A percentile compares a stretch with the other conserved stretches of the same genome.
Conservation (phyloP, 2,888 invertebrate genomes). For the Polyommatus iphigenia region DNA sequence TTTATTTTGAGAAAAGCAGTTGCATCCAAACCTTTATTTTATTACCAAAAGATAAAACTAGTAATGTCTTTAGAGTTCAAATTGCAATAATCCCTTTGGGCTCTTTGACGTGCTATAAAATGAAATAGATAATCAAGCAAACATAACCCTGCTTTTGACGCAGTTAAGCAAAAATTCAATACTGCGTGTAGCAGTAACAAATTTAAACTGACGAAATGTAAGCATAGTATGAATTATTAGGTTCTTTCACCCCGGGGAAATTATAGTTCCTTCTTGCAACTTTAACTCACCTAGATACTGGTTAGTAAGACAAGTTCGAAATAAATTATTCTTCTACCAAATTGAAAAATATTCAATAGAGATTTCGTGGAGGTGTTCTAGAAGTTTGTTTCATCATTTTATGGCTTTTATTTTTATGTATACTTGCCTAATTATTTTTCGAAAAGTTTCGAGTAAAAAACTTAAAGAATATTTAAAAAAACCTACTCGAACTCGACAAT, state of each 20-base stretch:
- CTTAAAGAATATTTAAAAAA: too few species aligned
- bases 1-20: too few species aligned
- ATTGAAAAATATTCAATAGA: slow-evolving; percentile 51
- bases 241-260: slow-evolving; percentile 69
- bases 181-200: slow-evolving; percentile 48
- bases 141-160: neutral
- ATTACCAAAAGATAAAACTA: too few species aligned
- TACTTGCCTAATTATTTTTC: too few species aligned
- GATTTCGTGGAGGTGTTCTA: neutral
- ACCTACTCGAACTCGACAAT: too few species aligned
- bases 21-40: too few species aligned
- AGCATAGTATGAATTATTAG: slow-evolving; percentile 78
- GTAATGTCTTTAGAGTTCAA: too few species aligned
- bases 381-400: neutral
- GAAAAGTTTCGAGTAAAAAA: too few species aligned
- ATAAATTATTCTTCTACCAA: slow-evolving; percentile 62
- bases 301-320: slow-evolving; percentile 55
- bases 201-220: slow-evolving; percentile 77
- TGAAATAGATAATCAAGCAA: neutral
- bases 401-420: neutral
- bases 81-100: too few species aligned
- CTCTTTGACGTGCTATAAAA: too few species aligned
- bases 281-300: slow-evolving; percentile 69
- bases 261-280: slow-evolving; percentile 78
- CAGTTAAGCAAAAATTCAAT: slow-evolving; percentile 12